A percentile compares a stretch with the other conserved stretches of the same genome.
phyloP scores from a whole-genome alignment of 1,140 invertebrate genomes.

The Drosophila carrolli region DNA sequence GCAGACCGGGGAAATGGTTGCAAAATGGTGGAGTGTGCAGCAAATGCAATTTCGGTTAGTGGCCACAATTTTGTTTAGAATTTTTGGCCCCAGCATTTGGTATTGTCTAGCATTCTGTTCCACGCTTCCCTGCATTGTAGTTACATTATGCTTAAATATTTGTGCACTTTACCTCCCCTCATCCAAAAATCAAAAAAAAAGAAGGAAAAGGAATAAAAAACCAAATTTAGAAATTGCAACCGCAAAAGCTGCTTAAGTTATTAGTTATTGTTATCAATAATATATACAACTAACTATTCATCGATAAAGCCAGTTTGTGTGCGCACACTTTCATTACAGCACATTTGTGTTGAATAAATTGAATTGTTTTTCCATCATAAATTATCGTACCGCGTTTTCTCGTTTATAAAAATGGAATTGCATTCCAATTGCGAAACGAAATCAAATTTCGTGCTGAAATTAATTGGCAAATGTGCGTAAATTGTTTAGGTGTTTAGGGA shows the following conservation, averaged over 20 bases:
- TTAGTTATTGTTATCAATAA: conserved; percentile 58
- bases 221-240: conserved; percentile 31
- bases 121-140: conserved; percentile 53
- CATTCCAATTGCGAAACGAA: conserved; percentile 28
- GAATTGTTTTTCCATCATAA: conserved; percentile 43
- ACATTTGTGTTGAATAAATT: conserved; percentile 40
- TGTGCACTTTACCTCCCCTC: neutral
- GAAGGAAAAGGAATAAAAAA: conserved; percentile 2
- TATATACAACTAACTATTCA: conserved; percentile 36
- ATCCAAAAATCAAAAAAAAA: neutral
- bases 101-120: conserved; percentile 52
- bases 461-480: conserved; percentile 36
- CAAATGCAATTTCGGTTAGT: conserved; percentile 76
- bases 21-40: neutral
- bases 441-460: conserved; percentile 33
- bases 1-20: neutral
- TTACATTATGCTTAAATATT: conserved; percentile 53
- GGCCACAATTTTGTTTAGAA: conserved; percentile 77
- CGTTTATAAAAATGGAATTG: conserved; percentile 37
- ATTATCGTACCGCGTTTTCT: conserved; percentile 10
- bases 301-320: conserved; percentile 14
- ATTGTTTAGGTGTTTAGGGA: conserved; percentile 15
- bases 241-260: conserved; percentile 59
- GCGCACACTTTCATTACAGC: conserved; percentile 21
- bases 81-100: conserved; percentile 55